These are phyloP conservation scores for Dinoponera quadriceps DNA, from an alignment of 1,140 invertebrate genomes.

Conservation along the genomic window DNA sequence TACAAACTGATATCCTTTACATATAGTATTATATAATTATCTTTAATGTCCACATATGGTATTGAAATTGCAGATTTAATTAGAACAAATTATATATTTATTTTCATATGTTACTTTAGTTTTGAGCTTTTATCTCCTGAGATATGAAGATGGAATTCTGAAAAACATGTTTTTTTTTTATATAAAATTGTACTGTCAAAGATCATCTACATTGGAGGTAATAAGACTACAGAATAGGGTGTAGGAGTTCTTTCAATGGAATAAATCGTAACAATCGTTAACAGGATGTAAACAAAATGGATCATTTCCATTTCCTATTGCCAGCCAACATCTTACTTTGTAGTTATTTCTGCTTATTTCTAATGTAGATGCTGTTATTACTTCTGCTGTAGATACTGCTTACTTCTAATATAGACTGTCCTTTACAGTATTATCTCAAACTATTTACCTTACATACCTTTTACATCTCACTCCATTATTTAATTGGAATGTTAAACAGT, in stretches of 20 bases:
- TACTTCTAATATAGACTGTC: too few species aligned
- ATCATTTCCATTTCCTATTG: background rate
- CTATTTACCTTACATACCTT: slow-evolving; percentile 73
- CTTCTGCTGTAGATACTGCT: too few species aligned
- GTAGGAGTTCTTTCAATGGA: too few species aligned
- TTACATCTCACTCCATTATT: slow-evolving; percentile 94
- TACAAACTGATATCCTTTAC: slow-evolving; percentile 93
- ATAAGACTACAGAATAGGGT: too few species aligned
- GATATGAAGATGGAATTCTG: too few species aligned
- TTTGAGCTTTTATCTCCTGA: background rate
- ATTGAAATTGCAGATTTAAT: slow-evolving; percentile 8
- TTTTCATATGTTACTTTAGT: background rate
- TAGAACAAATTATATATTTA: background rate
- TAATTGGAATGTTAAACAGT: slow-evolving; percentile 99
- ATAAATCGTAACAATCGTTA: too few species aligned
- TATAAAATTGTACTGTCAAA: background rate
- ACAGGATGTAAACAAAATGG: too few species aligned
- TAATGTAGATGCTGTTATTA: too few species aligned
- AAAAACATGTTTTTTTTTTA: background rate
- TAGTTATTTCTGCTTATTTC: too few species aligned
- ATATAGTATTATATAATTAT: slow-evolving; percentile 5
- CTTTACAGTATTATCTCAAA: background rate
- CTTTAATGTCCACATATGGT: background rate
- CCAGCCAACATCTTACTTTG: too few species aligned
- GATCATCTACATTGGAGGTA: too few species aligned